phyloP scores from a whole-genome alignment of 2,113 vertebrate species.

The Anolis sagrei region DNA sequence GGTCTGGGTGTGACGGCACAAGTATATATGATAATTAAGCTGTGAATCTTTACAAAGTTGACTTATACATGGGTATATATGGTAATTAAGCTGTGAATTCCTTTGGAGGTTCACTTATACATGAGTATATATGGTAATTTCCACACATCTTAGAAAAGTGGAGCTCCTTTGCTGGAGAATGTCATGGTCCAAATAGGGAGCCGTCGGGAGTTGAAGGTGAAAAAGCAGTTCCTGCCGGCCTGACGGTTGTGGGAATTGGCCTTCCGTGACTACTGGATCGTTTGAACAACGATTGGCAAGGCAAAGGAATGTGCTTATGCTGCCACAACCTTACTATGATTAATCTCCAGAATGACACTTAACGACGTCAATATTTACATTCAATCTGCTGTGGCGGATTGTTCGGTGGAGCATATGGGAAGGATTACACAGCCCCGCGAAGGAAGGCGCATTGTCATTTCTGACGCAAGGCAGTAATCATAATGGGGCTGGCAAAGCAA shows the following conservation, averaged over 20 bases:
- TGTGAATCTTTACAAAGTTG: background rate
- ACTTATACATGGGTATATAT: too few species aligned
- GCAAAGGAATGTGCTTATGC: constrained; percentile 44
- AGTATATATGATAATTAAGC: too few species aligned
- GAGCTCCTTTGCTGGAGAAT: background rate
- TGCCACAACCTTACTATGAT: constrained; percentile 42
- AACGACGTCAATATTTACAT: constrained; percentile 59
- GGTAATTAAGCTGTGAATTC: too few species aligned
- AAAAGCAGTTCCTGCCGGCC: background rate
- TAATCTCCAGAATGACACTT: constrained; percentile 59
- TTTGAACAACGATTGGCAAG: constrained; percentile 42
- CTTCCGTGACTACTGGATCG: constrained; percentile 14
- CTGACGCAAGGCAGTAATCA: constrained; percentile 55
- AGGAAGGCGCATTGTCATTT: constrained; percentile 59
- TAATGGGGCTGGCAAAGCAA: constrained; percentile 62
- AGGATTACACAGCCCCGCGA: constrained; percentile 61
- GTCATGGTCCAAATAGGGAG: background rate
- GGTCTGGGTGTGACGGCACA: too few species aligned
- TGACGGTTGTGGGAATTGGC: background rate
- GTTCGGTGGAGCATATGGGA: constrained; percentile 63
- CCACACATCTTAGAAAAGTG: background rate
- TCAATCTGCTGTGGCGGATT: constrained; percentile 54
- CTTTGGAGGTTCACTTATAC: too few species aligned
- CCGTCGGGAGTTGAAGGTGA: background rate
- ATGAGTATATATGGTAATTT: too few species aligned